phyloP scores from a whole-genome alignment of 2,888 invertebrate genomes.

The Neoascia interrupta region DNA sequence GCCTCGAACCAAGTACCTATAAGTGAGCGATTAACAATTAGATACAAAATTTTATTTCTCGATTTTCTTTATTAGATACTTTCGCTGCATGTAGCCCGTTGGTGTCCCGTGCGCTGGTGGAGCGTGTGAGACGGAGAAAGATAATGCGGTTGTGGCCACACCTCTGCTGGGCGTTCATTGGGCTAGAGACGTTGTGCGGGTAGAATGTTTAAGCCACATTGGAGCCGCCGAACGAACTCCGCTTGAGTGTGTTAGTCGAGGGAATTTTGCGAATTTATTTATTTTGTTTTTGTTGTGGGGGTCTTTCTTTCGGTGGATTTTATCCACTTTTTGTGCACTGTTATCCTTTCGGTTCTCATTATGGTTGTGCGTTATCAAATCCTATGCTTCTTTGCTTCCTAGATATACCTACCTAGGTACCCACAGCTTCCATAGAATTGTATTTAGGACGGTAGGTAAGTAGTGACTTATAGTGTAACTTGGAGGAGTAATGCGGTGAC shows the following conservation, averaged over 20 bases:
- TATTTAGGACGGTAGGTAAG: no score
- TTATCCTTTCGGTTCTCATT: constrained; percentile 54
- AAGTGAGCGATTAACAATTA: constrained; percentile 67
- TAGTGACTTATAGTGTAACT: not conserved
- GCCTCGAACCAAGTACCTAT: constrained; percentile 39
- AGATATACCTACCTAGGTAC: no score
- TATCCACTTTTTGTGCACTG: constrained; percentile 46
- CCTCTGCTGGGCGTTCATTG: constrained; percentile 72
- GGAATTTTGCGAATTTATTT: constrained; percentile 26
- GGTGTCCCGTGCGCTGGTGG: constrained; percentile 18
- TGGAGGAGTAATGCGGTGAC: not conserved
- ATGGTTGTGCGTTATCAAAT: constrained; percentile 36
- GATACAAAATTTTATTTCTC: constrained; percentile 45
- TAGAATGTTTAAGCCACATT: constrained; percentile 57
- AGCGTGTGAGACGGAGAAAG: constrained; percentile 69
- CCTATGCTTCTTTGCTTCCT: constrained; percentile 17
- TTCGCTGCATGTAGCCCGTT: constrained; percentile 3
- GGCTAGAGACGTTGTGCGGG: constrained; percentile 60
- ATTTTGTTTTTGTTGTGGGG: constrained; percentile 19
- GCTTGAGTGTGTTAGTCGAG: constrained; percentile 50
- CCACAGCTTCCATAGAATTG: no score
- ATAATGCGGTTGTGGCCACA: constrained; percentile 70
- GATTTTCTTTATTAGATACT: constrained; percentile 45
- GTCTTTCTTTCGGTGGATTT: constrained; percentile 52
- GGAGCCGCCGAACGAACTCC: constrained; percentile 42